A percentile compares a stretch with the other conserved stretches of the same genome.
Evolutionary conservation across 2,113 vertebrate species (phyloP).

Genomic region (Ailurus styani): DNA sequence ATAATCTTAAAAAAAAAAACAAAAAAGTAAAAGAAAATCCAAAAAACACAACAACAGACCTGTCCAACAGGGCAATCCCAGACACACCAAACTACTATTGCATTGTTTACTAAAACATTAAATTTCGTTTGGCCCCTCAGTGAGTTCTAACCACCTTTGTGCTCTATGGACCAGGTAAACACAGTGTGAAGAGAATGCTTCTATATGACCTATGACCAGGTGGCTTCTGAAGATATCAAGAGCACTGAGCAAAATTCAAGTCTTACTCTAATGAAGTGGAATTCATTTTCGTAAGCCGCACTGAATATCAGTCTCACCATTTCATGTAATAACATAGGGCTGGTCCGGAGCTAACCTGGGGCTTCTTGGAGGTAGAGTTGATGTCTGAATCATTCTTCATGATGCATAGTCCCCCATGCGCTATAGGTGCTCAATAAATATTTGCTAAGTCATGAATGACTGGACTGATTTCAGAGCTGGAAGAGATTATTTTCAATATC

Average conservation of each 20-base stretch:
- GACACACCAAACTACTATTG: neutral
- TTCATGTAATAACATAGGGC: neutral
- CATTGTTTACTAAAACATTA: neutral
- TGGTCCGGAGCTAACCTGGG: neutral
- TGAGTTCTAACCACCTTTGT: neutral
- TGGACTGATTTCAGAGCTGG: neutral
- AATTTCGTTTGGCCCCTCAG: neutral
- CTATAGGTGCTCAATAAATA: neutral
- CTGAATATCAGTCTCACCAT: neutral
- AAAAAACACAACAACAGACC: neutral
- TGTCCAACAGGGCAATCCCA: neutral
- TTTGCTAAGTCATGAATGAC: neutral
- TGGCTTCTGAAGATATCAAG: neutral
- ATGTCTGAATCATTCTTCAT: neutral
- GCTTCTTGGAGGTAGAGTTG: neutral
- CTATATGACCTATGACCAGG: neutral
- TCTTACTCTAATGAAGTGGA: neutral
- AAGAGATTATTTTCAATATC: neutral
- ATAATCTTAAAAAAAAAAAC: too few species aligned
- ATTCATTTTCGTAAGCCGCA: neutral
- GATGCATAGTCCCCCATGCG: neutral
- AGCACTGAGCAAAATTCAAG: neutral
- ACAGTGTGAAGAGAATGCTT: neutral
- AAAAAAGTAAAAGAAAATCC: too few species aligned
- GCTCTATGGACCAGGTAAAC: neutral